phyloP scores from a whole-genome alignment of 2,888 invertebrate species.

The Mythimna loreyi region DNA sequence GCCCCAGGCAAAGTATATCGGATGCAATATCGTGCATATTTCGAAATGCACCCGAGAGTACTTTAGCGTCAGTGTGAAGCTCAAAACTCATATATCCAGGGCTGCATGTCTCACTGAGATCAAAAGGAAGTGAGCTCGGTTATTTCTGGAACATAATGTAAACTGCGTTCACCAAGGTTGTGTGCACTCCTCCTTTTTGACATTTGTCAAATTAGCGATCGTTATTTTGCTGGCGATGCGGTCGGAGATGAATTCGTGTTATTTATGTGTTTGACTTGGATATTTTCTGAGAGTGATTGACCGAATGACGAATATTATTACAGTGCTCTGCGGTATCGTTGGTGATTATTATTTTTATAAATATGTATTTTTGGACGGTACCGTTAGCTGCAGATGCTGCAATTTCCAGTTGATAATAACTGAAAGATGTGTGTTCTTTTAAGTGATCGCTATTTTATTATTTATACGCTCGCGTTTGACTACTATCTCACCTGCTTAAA shows the following conservation, averaged over 20 bases:
- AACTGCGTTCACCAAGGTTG: slow-evolving; percentile 77
- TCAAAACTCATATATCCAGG: slow-evolving; percentile 45
- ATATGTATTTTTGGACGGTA: slow-evolving; percentile 17
- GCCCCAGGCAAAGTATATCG: slow-evolving; percentile 31
- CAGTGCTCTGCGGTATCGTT: slow-evolving; percentile 26
- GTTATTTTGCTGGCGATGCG: slow-evolving; percentile 58
- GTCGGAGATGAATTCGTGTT: slow-evolving; percentile 56
- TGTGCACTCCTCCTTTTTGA: slow-evolving; percentile 70
- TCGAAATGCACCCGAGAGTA: slow-evolving; percentile 40
- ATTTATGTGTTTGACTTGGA: slow-evolving; percentile 53
- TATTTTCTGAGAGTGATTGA: slow-evolving; percentile 55
- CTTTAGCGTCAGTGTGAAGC: slow-evolving; percentile 46
- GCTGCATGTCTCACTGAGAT: slow-evolving; percentile 67
- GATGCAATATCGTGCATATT: slow-evolving; percentile 44
- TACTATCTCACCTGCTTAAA: too few species aligned
- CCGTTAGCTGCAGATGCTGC: slow-evolving; percentile 4
- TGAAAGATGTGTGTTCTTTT: background rate
- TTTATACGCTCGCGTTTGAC: too few species aligned
- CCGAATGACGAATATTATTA: slow-evolving; percentile 53
- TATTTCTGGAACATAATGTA: slow-evolving; percentile 77
- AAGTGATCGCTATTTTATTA: too few species aligned
- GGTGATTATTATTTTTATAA: slow-evolving; percentile 38
- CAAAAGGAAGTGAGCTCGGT: slow-evolving; percentile 72
- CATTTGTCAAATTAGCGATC: slow-evolving; percentile 73
- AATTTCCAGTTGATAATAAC: background rate